phyloP scores from a whole-genome alignment of 2,888 invertebrate genomes.

The Aspidiotus rigidus region DNA sequence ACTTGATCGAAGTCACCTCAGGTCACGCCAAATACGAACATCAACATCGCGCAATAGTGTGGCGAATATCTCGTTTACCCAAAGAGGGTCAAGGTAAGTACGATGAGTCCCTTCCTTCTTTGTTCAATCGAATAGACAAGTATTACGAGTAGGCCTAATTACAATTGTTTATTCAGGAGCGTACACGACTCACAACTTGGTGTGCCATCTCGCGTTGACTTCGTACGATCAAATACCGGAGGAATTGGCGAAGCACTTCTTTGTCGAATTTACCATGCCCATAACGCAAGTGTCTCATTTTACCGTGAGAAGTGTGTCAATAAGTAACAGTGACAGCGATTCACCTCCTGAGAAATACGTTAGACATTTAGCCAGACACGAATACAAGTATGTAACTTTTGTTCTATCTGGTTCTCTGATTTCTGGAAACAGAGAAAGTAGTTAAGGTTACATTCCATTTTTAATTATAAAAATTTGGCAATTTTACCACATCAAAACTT shows the following conservation, averaged over 20 bases:
- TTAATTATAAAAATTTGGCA: no score
- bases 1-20: slow-evolving; percentile 89
- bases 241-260: slow-evolving; percentile 74
- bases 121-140: no score
- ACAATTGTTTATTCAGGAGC: slow-evolving; percentile 60
- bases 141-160: background rate
- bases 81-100: slow-evolving; percentile 91
- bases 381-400: slow-evolving; percentile 59
- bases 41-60: slow-evolving; percentile 92
- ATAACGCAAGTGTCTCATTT: slow-evolving; percentile 89
- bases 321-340: slow-evolving; percentile 73
- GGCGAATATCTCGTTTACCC: slow-evolving; percentile 94
- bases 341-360: slow-evolving; percentile 98
- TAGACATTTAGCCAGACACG: slow-evolving; percentile 88
- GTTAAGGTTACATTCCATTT: no score
- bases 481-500: no score
- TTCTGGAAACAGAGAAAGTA: no score
- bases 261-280: slow-evolving; percentile 98
- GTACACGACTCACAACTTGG: slow-evolving; percentile 93
- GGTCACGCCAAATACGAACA: slow-evolving; percentile 98
- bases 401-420: background rate
- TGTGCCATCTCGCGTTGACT: slow-evolving; percentile 87
- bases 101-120: no score
- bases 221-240: slow-evolving; percentile 97
- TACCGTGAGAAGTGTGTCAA: slow-evolving; percentile 86